Base-by-base conservation (phyloP, 1,140 invertebrate genomes). In the Caenorhabditis remanei region DNA sequence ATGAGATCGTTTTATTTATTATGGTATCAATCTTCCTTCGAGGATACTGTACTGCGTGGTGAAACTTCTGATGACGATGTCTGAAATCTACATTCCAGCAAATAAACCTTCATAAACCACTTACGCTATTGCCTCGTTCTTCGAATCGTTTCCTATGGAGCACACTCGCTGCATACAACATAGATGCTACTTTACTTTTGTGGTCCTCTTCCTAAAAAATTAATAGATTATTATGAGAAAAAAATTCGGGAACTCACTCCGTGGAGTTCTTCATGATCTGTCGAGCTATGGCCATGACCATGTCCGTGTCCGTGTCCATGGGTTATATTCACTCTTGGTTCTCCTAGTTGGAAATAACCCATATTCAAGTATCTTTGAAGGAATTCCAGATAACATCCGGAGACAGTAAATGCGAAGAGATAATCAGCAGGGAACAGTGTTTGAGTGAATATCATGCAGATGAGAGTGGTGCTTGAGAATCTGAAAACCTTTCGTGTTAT, bases 361-460 rank as follows among this genome's bases (percentile, higher is more conserved):
- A 91, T 90, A 84, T 91, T 86, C 56, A 91, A 56, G 84, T 92
- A 92, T 83, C 91, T 61, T 48, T 89, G 86, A 14, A 93, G 63
- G 13, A 92, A 71, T 83, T 92, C 91, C 88, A 91, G 88, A 88
- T 92, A 92, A 84, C 91, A 92, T 11, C 91, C 91, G 83, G 90
- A 89, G 19, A 88, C 90, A 14, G 91, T 92, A 58, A 92, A 92
- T 13, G 89, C 90, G 75, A 87, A 92, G 14, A 92, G 85, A 61
- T 92, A 92, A 61, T 92, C 91, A 48, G 91, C 91, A 7, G 91
- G 91, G 85, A 93, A 92, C n/a, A 92, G 89, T 19, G 91, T 92
- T 79, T 92, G 91, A 8, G 91, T 92, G 84, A 91, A 89, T 48
- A 92, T 92, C 91, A 92, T 92, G 16, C 87, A 89, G 46, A 92